Evolutionary conservation across 2,888 invertebrate genomes (phyloP), one percentile per base, ranked within the genome.

Genomic region (Meteorus cinctellus): DNA sequence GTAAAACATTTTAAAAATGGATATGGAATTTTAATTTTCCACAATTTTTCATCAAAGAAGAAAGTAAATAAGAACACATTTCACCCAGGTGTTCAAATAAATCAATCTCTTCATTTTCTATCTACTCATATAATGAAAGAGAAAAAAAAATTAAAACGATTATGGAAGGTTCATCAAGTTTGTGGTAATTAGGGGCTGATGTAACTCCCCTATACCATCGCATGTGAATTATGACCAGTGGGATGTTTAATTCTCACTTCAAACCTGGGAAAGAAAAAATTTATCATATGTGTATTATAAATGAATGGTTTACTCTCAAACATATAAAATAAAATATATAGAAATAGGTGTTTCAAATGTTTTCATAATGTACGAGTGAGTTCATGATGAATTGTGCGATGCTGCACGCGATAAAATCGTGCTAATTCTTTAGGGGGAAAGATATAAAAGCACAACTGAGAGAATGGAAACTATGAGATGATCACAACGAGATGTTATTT

Each of bases 401-500:
- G 68, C 29, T 55, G 55, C 67, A 74, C 59, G 66, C 73, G 63
- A 72, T 72, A 48, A 34, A 72, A 65, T 36, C 55, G 51, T 66
- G 65, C n/a, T 72, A 36, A 60, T 55, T 36, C 36, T 27, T 29
- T 45, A 19, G 4, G 62, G 29, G 19, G n/a, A 29, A 72, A 41
- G 12, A 41, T 41, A 41, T 65, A 27, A 45, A 63, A 72, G 29
- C 45, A 34, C 34, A 72, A 62, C 19, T 34, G 59, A 41, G 34
- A 34, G 34, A 71, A 55, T 19, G n/a, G 10, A 75, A 59, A 65
- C 12, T 12, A 10, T 14, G 45, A 65, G 75, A 75, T 75, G 59
- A 75, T 75, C 70, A 71, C 59, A 41, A 41, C 1, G 14, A 71
- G 71, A 75, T 71, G 71, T 75, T 71, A 75, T 75, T 75, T 75